Evolutionary conservation across 2,888 invertebrate species (phyloP), one percentile per base, ranked within the genome.

Genomic region (Rhagium mordax): DNA sequence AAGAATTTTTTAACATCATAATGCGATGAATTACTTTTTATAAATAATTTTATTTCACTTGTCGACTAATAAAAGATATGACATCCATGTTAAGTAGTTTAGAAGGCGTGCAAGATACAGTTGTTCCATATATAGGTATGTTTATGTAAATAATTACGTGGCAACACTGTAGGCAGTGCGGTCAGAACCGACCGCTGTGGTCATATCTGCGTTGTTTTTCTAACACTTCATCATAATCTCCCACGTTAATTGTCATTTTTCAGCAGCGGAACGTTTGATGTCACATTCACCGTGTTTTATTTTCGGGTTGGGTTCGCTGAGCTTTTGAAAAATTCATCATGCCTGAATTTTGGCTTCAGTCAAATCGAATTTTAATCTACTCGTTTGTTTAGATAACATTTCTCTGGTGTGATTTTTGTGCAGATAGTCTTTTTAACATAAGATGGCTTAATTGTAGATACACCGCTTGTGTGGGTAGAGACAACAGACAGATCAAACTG

Each of bases 161-260:
- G 24, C 61, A 61, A 61, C 61, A 24, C 47, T 48, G 61, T 61
- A 61, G 61, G 61, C 24, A 61, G 61, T 18, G 10, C n/a, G 61
- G 61, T 48, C 61, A 48, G 47, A 61, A 48, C 47, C 61, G 61
- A 21, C 61, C 61, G 48, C 20, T 48, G 24, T 10, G 29, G 21
- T 51, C 24, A 59, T 64, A 51, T 76, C 74, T 77, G 69, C 70
- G 71, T 67, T 74, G 72, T 78, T 77, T 75, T 77, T 77, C 59
- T 74, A 70, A 66, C 74, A 71, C 71, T 74, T 65, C 72, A 74
- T 71, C 74, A 72, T 61, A 29, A 41, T 72, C 79, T 72, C 74
- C 76, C 78, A 76, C 75, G 72, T 74, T 75, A 74, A 77, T 76
- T 71, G 74, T 60, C 72, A 72, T 74, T 74, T 79, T 74, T 64